Percentiles rank a stretch among this genome's conserved stretches.
Conservation (phyloP, 2,113 vertebrate genomes). For the Marmota monax region DNA sequence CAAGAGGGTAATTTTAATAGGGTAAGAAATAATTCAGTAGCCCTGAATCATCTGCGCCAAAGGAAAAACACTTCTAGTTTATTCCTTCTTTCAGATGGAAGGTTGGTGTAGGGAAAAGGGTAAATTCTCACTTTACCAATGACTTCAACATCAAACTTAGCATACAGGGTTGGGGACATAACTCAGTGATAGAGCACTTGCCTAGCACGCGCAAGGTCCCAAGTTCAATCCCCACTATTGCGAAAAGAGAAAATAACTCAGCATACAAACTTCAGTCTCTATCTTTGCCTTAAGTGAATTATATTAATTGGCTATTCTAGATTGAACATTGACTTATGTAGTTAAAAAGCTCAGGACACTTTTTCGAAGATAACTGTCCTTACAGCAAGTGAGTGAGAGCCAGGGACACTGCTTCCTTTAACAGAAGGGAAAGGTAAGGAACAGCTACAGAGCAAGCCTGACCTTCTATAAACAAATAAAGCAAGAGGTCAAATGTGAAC, state of each 20-base stretch:
- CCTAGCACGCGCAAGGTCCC: too few relatives aligned
- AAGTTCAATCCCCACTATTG: too few relatives aligned
- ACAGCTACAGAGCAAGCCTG: neutral
- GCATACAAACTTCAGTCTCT: neutral
- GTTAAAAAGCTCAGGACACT: neutral
- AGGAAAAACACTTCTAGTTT: conserved; percentile 8
- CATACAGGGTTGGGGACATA: neutral
- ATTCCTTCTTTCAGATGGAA: neutral
- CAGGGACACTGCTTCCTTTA: conserved; percentile 6
- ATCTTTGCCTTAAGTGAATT: conserved; percentile 48
- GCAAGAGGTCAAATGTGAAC: conserved; percentile 54
- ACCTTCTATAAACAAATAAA: conserved; percentile 44
- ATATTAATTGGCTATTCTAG: conserved; percentile 5
- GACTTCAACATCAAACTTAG: conserved; percentile 48
- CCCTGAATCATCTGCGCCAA: conserved; percentile 6
- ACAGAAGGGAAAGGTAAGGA: conserved; percentile 41
- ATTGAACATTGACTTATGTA: neutral
- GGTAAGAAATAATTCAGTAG: neutral
- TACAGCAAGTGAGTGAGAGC: neutral
- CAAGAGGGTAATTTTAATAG: neutral
- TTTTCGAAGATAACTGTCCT: neutral
- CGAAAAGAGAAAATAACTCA: neutral
- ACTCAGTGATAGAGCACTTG: too few relatives aligned
- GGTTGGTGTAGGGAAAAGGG: neutral
- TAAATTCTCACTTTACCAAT: neutral